Conservation (phyloP, 1,140 invertebrate species). For the Zaprionus africanus region DNA sequence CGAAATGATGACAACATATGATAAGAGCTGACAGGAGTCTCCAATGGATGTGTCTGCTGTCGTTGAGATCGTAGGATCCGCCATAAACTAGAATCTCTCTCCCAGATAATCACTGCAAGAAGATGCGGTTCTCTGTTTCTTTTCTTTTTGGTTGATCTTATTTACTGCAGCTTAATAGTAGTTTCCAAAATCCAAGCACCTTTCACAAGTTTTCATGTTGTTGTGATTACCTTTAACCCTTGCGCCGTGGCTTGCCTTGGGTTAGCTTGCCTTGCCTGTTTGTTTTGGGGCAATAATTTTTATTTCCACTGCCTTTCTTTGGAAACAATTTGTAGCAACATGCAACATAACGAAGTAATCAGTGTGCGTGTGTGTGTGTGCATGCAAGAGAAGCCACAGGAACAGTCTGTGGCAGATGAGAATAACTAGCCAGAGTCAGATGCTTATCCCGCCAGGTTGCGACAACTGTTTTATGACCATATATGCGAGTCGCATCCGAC, state of each 20-base stretch:
- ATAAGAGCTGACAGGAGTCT: slow-evolving; percentile 71
- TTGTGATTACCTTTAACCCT: slow-evolving; percentile 78
- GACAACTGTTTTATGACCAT: slow-evolving; percentile 82
- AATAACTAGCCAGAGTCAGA: slow-evolving; percentile 58
- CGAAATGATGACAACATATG: slow-evolving; percentile 62
- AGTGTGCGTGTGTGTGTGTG: slow-evolving; percentile 21
- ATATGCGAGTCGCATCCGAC: slow-evolving; percentile 44
- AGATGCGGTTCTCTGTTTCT: slow-evolving; percentile 18
- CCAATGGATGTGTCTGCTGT: slow-evolving; percentile 58
- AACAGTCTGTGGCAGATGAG: slow-evolving; percentile 28
- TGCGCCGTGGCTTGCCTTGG: background rate
- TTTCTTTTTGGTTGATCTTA: background rate
- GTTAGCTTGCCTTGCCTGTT: slow-evolving; percentile 17
- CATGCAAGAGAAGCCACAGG: slow-evolving; percentile 18
- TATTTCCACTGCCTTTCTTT: slow-evolving; percentile 80
- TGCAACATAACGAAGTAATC: slow-evolving; percentile 80
- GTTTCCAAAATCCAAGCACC: slow-evolving; percentile 52
- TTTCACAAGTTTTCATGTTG: slow-evolving; percentile 73
- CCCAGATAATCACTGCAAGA: slow-evolving; percentile 47
- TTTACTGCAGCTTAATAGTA: slow-evolving; percentile 43
- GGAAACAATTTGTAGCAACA: slow-evolving; percentile 81
- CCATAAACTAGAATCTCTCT: slow-evolving; percentile 53
- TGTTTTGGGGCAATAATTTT: slow-evolving; percentile 66
- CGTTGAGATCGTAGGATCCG: slow-evolving; percentile 61
- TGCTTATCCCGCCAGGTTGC: slow-evolving; percentile 74